Conservation (phyloP, 1,140 invertebrate species). For the Drosophila biarmipes region DNA sequence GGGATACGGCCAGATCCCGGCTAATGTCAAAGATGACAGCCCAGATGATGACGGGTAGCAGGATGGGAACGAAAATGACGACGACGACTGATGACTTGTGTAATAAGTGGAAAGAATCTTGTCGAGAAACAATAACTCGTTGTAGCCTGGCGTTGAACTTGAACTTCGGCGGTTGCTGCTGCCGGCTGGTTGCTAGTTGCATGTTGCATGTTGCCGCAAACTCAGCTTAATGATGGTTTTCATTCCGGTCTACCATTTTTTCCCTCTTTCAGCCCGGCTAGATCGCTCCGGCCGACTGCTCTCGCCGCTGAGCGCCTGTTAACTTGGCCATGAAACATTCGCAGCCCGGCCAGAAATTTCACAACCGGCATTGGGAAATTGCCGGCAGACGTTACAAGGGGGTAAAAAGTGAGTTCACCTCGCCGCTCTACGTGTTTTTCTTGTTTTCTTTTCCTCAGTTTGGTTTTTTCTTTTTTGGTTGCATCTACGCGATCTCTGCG, state of each 20-base stretch:
- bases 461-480: constrained; percentile 3
- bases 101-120: constrained; percentile 83
- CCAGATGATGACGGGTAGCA: constrained; percentile 42
- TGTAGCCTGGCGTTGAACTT: constrained; percentile 68
- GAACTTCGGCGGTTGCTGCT: constrained; percentile 49
- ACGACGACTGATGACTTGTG: constrained; percentile 73
- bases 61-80: constrained; percentile 36
- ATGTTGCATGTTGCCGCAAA: constrained; percentile 67
- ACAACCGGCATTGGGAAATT: constrained; percentile 72
- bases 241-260: constrained; percentile 41
- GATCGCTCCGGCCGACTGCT: constrained; percentile 55
- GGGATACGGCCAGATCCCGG: constrained; percentile 39
- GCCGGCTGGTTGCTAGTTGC: constrained; percentile 52
- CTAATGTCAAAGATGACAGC: constrained; percentile 81
- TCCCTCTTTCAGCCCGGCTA: constrained; percentile 38
- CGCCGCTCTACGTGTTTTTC: constrained; percentile 65
- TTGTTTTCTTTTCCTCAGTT: constrained; percentile 62
- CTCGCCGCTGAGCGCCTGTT: constrained; percentile 67
- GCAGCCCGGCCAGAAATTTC: constrained; percentile 67
- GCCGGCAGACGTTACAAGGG: constrained; percentile 33
- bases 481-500: constrained; percentile 67
- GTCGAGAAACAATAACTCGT: constrained; percentile 81
- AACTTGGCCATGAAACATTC: constrained; percentile 83
- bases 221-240: constrained; percentile 68
- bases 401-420: constrained; percentile 66